Percentiles rank a stretch among this genome's conserved stretches.
These are phyloP conservation scores for Brachyhypopomus gauderio DNA, from an alignment of 2,113 vertebrate species.

Conservation along the genomic window DNA sequence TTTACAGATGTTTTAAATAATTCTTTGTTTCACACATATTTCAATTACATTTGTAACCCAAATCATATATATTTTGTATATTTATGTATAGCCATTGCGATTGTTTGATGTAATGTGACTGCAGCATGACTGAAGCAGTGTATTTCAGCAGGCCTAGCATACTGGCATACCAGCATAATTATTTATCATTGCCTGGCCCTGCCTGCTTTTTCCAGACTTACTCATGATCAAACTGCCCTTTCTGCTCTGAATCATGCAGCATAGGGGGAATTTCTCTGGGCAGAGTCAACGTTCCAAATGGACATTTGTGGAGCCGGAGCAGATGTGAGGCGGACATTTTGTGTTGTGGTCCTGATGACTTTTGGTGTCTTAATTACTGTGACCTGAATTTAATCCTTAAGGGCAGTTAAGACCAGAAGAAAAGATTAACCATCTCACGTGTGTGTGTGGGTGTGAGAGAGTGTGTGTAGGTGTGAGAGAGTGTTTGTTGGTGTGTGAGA, in stretches of 20 bases:
- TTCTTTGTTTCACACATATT: too few species aligned
- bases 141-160: not conserved
- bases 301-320: too few species aligned
- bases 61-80: too few species aligned
- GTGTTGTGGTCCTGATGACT: not conserved
- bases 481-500: too few species aligned
- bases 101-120: not conserved
- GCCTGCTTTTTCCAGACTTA: not conserved
- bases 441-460: not conserved
- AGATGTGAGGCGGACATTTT: not conserved
- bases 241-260: constrained; percentile 9
- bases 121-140: not conserved
- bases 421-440: not conserved
- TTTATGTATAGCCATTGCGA: too few species aligned
- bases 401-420: not conserved
- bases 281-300: not conserved
- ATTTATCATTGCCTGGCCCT: not conserved
- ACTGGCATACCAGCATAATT: not conserved
- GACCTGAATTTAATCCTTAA: not conserved
- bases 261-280: not conserved
- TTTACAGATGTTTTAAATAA: too few species aligned
- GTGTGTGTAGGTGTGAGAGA: not conserved
- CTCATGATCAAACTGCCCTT: constrained; percentile 15
- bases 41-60: too few species aligned
- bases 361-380: not conserved